phyloP scores from a whole-genome alignment of 1,140 invertebrate species.

The Drosophila hydei region DNA sequence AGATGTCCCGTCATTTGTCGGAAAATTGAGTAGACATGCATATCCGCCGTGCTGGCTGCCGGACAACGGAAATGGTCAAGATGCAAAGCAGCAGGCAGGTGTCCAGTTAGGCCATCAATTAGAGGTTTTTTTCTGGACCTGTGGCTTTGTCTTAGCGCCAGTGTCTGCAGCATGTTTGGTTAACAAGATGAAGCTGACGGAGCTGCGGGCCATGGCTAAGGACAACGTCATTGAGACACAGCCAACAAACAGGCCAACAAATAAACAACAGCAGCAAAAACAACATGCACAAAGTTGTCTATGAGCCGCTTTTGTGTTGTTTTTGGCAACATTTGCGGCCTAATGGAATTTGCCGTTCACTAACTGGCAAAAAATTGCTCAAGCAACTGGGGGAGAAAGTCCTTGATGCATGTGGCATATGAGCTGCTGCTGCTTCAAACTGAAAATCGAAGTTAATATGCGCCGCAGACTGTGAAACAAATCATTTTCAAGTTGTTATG shows the following conservation, averaged over 20 bases:
- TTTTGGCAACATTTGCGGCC: conserved; percentile 69
- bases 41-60: conserved; percentile 44
- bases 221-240: conserved; percentile 76
- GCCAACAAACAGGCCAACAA: conserved; percentile 56
- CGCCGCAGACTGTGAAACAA: conserved; percentile 81
- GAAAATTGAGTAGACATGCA: conserved; percentile 82
- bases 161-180: conserved; percentile 69
- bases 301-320: conserved; percentile 29
- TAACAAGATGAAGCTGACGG: conserved; percentile 73
- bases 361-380: conserved; percentile 71
- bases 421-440: conserved; percentile 53
- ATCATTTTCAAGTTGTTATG: conserved; percentile 81
- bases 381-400: conserved; percentile 35
- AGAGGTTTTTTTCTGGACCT: conserved; percentile 33
- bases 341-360: conserved; percentile 70
- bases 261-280: conserved; percentile 12
- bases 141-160: conserved; percentile 67
- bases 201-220: conserved; percentile 69
- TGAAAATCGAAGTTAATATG: conserved; percentile 82
- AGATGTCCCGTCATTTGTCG: conserved; percentile 66
- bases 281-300: conserved; percentile 44
- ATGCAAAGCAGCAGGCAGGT: conserved; percentile 49
- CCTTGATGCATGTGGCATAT: conserved; percentile 25
- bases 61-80: conserved; percentile 75
- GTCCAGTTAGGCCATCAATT: conserved; percentile 59